Conservation (phyloP, 2,113 vertebrate genomes). For the Semicossyphus pulcher region DNA sequence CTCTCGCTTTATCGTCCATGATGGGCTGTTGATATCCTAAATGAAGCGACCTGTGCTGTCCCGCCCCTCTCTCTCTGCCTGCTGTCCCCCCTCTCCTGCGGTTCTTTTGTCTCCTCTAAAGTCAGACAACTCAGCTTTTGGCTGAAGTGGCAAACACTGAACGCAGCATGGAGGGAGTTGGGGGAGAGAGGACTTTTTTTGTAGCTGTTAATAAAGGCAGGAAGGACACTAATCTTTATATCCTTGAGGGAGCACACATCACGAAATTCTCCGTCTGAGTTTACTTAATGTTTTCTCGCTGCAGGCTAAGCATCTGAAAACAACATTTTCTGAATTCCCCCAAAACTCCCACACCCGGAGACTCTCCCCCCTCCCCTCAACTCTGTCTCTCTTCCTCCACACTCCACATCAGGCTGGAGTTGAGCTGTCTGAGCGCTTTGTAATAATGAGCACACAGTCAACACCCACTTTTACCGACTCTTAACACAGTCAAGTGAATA, state of each 20-base stretch:
- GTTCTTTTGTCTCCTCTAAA: constrained; percentile 81
- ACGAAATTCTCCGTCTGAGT: not conserved
- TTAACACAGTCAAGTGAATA: constrained; percentile 33
- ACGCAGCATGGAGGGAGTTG: constrained; percentile 39
- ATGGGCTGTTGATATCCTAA: constrained; percentile 40
- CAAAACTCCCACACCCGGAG: constrained; percentile 80
- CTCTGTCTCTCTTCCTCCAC: not conserved
- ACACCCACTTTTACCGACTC: constrained; percentile 63
- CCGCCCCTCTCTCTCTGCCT: constrained; percentile 64
- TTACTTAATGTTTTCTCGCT: constrained; percentile 33
- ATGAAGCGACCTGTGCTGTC: constrained; percentile 50
- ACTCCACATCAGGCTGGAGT: constrained; percentile 38
- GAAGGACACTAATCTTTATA: not conserved
- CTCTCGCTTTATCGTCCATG: constrained; percentile 17
- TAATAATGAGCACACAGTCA: constrained; percentile 59
- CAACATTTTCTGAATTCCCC: constrained; percentile 86
- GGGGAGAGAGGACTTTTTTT: not conserved
- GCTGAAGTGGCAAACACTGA: constrained; percentile 56
- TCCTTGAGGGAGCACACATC: constrained; percentile 24
- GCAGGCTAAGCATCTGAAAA: constrained; percentile 53
- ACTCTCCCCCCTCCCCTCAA: constrained; percentile 32
- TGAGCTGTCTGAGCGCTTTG: constrained; percentile 58
- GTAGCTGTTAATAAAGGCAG: not conserved
- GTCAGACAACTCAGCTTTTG: constrained; percentile 74
- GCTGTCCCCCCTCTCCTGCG: constrained; percentile 49